Percentiles rank a stretch among this genome's conserved stretches.
phyloP scores from a whole-genome alignment of 2,888 invertebrate genomes.

The Agrochola litura region DNA sequence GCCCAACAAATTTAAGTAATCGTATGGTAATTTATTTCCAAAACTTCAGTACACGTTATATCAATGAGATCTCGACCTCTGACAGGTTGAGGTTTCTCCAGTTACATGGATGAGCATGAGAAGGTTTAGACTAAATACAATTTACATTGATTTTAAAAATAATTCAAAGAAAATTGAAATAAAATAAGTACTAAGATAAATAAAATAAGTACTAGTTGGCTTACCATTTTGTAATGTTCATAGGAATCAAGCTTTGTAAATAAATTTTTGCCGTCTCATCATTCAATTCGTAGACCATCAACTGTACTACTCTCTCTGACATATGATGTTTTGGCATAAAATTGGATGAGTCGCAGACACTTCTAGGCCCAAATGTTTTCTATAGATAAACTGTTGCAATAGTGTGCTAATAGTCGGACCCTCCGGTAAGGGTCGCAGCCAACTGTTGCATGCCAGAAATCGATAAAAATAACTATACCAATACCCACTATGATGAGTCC shows the following conservation, averaged over 20 bases:
- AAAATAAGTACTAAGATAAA: background rate
- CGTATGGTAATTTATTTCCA: background rate
- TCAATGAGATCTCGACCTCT: background rate
- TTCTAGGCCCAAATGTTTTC: background rate
- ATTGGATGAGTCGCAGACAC: background rate
- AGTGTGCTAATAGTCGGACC: too few relatives aligned
- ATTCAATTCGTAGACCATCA: background rate
- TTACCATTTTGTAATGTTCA: background rate
- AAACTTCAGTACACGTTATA: background rate
- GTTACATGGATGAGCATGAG: background rate
- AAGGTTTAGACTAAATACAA: background rate
- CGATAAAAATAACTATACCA: background rate
- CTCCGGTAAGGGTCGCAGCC: background rate
- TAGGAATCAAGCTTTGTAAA: background rate
- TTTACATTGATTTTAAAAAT: background rate
- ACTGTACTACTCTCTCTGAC: background rate
- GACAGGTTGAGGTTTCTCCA: background rate
- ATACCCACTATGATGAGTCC: background rate
- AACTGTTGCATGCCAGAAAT: slow-evolving; percentile 24
- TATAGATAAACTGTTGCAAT: background rate
- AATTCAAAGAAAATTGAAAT: background rate
- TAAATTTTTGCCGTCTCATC: background rate
- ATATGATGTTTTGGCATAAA: background rate
- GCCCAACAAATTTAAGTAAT: background rate
- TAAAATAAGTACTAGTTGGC: background rate